Conservation (phyloP, 2,113 vertebrate genomes). For the Plestiodon gilberti region DNA sequence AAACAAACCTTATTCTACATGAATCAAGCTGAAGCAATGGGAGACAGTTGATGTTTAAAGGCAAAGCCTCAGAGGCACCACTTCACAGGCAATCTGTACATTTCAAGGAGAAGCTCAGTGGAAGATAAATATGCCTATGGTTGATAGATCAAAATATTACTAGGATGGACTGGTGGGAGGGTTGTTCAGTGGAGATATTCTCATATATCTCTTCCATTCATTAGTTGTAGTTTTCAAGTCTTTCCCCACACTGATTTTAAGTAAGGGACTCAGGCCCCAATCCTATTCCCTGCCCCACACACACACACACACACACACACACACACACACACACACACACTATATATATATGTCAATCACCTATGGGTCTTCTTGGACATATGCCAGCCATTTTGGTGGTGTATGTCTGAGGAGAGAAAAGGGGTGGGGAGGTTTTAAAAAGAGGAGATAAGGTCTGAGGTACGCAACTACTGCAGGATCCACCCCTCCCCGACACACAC, state of each 20-base stretch:
- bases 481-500: no score
- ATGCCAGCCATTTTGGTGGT: no score
- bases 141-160: constrained; percentile 10
- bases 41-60: background rate
- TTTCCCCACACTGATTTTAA: background rate
- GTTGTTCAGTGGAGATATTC: background rate
- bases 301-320: no score
- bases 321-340: no score
- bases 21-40: constrained; percentile 2
- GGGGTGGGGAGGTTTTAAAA: no score
- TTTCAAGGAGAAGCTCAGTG: constrained; percentile 20
- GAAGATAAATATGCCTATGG: background rate
- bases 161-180: constrained; percentile 12
- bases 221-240: background rate
- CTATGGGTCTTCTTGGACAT: no score
- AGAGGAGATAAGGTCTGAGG: no score
- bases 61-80: constrained; percentile 9
- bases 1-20: constrained; percentile 12
- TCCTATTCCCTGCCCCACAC: no score
- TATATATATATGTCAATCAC: no score
- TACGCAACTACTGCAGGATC: no score
- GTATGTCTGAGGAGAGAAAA: no score
- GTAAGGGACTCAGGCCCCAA: no score
- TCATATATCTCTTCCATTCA: background rate
- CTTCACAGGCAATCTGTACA: constrained; percentile 19